A percentile compares a stretch with the other conserved stretches of the same genome.
phyloP scores from a whole-genome alignment of 2,888 invertebrate genomes.

The Spisula subtruncata region DNA sequence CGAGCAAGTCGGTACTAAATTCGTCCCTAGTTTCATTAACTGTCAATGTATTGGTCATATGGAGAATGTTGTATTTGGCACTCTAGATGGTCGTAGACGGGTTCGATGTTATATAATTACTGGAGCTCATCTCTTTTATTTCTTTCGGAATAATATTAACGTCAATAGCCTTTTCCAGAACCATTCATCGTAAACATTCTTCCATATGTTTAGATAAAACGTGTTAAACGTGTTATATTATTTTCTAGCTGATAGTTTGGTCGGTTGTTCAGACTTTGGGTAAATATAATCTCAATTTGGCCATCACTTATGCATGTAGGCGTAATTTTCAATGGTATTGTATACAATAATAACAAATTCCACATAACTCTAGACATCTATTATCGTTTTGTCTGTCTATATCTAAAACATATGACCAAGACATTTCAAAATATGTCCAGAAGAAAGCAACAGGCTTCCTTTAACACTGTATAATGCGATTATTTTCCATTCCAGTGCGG shows the following conservation, averaged over 20 bases:
- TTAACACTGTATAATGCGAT: background rate
- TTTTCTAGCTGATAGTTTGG: background rate
- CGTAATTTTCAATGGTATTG: no score
- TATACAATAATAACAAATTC: no score
- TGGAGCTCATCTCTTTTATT: background rate
- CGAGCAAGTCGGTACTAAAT: background rate
- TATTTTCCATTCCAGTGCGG: conserved; percentile 83
- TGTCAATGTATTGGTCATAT: background rate
- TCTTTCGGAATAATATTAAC: background rate
- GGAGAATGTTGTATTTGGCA: background rate
- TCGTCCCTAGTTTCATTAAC: background rate
- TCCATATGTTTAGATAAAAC: background rate
- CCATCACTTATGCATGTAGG: no score
- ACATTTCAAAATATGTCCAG: background rate
- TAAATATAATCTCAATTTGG: no score
- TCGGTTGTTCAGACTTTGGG: no score
- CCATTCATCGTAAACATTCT: background rate
- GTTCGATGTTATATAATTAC: background rate
- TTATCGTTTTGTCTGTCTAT: no score
- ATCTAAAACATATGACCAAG: background rate
- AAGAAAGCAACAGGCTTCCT: conserved; percentile 19
- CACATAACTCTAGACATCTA: no score
- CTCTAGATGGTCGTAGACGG: background rate
- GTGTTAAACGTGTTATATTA: background rate
- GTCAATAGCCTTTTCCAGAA: background rate